Percentiles rank a stretch among this genome's conserved stretches.
These are phyloP conservation scores for Nemoura dubitans DNA, from an alignment of 2,888 invertebrate species.

Conservation along the genomic window DNA sequence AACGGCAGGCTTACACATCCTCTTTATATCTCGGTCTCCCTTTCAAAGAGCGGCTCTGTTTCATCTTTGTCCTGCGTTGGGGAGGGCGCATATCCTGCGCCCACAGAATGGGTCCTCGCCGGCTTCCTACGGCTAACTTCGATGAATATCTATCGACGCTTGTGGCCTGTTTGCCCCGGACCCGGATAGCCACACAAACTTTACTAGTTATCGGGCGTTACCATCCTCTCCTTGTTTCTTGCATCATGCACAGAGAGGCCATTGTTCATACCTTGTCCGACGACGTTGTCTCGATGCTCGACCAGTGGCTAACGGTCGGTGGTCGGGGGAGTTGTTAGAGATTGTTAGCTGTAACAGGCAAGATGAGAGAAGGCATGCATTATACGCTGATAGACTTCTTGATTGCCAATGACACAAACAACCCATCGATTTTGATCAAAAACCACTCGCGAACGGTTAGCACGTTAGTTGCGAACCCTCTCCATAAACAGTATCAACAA, in stretches of 20 bases:
- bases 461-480: too few species aligned
- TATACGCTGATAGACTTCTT: background rate
- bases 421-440: too few species aligned
- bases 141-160: conserved; percentile 15
- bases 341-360: too few species aligned
- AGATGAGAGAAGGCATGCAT: background rate
- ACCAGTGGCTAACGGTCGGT: too few species aligned
- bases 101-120: background rate
- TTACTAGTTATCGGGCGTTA: background rate
- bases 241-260: background rate
- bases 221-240: background rate
- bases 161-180: background rate
- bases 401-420: background rate
- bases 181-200: conserved; percentile 16
- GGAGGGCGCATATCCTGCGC: background rate
- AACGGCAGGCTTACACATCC: background rate
- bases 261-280: background rate
- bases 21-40: conserved; percentile 13
- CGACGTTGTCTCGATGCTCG: too few species aligned
- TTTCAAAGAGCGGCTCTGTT: background rate
- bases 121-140: conserved; percentile 20
- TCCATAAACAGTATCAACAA: too few species aligned
- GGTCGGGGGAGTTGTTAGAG: too few species aligned
- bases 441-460: too few species aligned
- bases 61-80: conserved; percentile 7